Evolutionary conservation across 2,797 vertebrate genomes (phyloP), one percentile per base, ranked within the genome.

Genomic region (Pseudochromis fuscus): DNA sequence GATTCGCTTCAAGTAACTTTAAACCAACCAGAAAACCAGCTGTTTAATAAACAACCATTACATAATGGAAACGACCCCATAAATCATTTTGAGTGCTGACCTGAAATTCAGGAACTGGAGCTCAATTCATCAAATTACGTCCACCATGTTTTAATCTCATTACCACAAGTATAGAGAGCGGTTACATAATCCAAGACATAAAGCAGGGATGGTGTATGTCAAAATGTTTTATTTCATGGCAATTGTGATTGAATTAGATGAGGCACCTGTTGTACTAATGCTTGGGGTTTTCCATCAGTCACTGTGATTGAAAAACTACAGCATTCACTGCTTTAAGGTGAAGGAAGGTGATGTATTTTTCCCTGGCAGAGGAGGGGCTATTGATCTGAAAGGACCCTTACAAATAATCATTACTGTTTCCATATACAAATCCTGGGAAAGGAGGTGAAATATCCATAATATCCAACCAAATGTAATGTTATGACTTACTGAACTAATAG

Each of bases 401-500:
- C 51, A 53, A 40, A 67, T 61, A 61, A 48, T 72, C 48, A 45
- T 52, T 66, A 38, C 30, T 61, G 23, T 49, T 5, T 23, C 52
- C n/a, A 23, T 38, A 44, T 18, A 61, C 24, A 67, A 69, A 72
- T 58, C 30, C n/a, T 8, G 65, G 44, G 58, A 19, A 58, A 33
- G 5, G 30, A 56, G 79, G 2, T 23, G 21, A 72, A 65, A 48
- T 60, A 75, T 58, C 57, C 57, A 15, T 48, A n/a, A n/a, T 2
- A 51, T 64, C 44, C 35, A 51, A 67, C 13, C 13, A 25, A 69
- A 76, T 57, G 67, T 27, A 77, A 37, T 63, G 62, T 67, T 83
- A 83, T 81, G 59, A 86, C 66, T 74, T 75, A 80, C 56, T 75
- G 67, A 75, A 71, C 62, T 78, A 67, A 82, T 52, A 37, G 64